phyloP scores from a whole-genome alignment of 2,797 vertebrate species.

The Ceyx erithaca region DNA sequence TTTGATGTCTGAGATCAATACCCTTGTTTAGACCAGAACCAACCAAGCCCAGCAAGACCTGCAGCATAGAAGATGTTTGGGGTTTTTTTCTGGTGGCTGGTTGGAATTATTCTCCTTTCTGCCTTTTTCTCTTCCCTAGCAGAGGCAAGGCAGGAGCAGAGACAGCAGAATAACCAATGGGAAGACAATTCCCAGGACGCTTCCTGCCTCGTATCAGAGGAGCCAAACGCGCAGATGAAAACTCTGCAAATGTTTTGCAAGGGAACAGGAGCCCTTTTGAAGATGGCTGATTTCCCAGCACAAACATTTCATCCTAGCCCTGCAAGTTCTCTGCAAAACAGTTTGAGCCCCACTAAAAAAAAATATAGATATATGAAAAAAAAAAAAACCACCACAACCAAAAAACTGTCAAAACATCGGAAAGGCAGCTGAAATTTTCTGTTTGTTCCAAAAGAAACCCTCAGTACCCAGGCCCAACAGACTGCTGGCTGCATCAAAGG shows the following conservation, averaged over 20 bases:
- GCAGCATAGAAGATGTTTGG: neutral
- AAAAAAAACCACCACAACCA: neutral
- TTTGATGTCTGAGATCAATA: neutral
- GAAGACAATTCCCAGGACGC: slow-evolving; percentile 52
- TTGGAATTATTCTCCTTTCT: neutral
- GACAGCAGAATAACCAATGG: neutral
- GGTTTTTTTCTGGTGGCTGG: neutral
- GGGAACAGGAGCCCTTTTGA: slow-evolving; percentile 22
- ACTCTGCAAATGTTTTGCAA: slow-evolving; percentile 43
- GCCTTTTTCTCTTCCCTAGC: neutral
- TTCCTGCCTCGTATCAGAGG: slow-evolving; percentile 41
- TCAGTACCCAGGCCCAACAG: neutral
- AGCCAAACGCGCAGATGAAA: slow-evolving; percentile 34
- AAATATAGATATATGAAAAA: neutral
- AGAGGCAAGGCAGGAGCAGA: neutral
- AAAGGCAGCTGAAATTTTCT: neutral
- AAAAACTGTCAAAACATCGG: slow-evolving; percentile 9
- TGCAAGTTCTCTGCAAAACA: neutral
- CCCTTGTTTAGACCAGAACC: neutral
- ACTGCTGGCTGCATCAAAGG: neutral
- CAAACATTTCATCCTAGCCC: slow-evolving; percentile 13
- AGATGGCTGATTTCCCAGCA: slow-evolving; percentile 45
- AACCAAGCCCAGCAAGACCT: neutral
- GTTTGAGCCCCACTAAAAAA: neutral
- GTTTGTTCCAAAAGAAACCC: neutral